Percentiles rank a stretch among this genome's conserved stretches.
Conservation (phyloP, 2,888 invertebrate genomes). For the Steinernema scapterisci region DNA sequence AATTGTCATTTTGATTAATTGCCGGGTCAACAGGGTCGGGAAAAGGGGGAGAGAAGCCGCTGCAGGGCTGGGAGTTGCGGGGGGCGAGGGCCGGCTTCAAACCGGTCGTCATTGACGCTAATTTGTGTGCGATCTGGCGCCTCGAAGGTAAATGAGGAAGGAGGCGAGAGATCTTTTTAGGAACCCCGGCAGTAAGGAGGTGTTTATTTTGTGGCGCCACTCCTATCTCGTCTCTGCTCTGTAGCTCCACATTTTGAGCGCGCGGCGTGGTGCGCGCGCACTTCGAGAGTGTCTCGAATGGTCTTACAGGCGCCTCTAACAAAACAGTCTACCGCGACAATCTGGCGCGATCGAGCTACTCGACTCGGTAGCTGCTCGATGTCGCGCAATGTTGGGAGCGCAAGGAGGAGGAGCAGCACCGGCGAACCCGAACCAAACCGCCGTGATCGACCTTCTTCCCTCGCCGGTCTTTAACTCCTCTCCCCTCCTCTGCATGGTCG, state of each 20-base stretch:
- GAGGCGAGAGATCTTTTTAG: conserved; percentile 17
- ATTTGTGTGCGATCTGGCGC: conserved; percentile 15
- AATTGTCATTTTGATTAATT: conserved; percentile 18
- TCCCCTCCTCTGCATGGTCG: neutral
- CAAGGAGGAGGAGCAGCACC: conserved; percentile 9
- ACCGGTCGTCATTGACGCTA: conserved; percentile 4
- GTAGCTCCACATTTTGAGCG: conserved; percentile 22
- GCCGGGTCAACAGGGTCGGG: neutral
- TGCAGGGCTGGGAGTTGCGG: neutral
- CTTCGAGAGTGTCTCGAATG: conserved; percentile 31
- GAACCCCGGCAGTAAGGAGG: conserved; percentile 25
- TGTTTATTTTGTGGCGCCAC: conserved; percentile 31
- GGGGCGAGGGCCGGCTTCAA: neutral
- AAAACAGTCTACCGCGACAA: conserved; percentile 31
- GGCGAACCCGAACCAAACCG: neutral
- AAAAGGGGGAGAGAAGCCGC: neutral
- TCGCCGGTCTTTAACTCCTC: too few species aligned
- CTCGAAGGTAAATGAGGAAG: conserved; percentile 19
- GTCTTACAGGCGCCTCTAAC: conserved; percentile 30
- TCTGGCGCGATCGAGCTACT: conserved; percentile 31
- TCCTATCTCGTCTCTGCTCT: conserved; percentile 2
- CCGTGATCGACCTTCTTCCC: too few species aligned
- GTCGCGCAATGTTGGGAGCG: conserved; percentile 12
- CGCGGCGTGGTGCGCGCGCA: neutral
- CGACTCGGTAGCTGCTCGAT: conserved; percentile 3